Percentiles rank a stretch among this genome's conserved stretches.
Evolutionary conservation across 1,140 invertebrate species (phyloP).

Genomic region (Drosophila nigrodunni): DNA sequence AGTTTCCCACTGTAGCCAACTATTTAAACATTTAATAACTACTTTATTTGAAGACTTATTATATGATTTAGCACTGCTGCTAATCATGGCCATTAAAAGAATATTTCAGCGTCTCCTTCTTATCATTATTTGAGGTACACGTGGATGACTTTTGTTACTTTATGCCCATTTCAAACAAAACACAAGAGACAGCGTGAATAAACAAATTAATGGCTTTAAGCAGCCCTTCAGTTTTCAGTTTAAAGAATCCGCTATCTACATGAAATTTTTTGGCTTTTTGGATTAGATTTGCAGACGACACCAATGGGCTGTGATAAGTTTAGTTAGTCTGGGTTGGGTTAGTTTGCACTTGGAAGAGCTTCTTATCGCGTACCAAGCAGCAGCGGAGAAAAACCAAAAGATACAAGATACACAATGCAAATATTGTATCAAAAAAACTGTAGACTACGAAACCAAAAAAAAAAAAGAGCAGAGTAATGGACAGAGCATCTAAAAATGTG

Average conservation of each 20-base stretch:
- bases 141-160: slow-evolving; percentile 5
- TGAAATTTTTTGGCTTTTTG: slow-evolving; percentile 11
- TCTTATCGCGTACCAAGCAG: slow-evolving; percentile 6
- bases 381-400: slow-evolving; percentile 2
- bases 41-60: too few species aligned
- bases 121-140: slow-evolving; percentile 6
- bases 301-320: slow-evolving; percentile 21
- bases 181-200: background rate
- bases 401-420: slow-evolving; percentile 51
- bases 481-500: slow-evolving; percentile 27
- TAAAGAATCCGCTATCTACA: slow-evolving; percentile 30
- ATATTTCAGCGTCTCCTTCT: background rate
- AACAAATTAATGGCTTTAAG: slow-evolving; percentile 18
- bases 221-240: slow-evolving; percentile 13
- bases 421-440: slow-evolving; percentile 48
- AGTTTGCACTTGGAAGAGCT: background rate
- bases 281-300: slow-evolving; percentile 30
- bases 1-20: too few species aligned
- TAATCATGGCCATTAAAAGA: background rate
- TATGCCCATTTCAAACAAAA: slow-evolving; percentile 12
- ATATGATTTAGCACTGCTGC: background rate
- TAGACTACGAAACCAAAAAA: background rate
- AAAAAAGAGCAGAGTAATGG: slow-evolving; percentile 24
- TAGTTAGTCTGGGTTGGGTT: slow-evolving; percentile 5
- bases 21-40: too few species aligned